Conservation (phyloP, 1,140 invertebrate species). For the Dreissena rostriformis region DNA sequence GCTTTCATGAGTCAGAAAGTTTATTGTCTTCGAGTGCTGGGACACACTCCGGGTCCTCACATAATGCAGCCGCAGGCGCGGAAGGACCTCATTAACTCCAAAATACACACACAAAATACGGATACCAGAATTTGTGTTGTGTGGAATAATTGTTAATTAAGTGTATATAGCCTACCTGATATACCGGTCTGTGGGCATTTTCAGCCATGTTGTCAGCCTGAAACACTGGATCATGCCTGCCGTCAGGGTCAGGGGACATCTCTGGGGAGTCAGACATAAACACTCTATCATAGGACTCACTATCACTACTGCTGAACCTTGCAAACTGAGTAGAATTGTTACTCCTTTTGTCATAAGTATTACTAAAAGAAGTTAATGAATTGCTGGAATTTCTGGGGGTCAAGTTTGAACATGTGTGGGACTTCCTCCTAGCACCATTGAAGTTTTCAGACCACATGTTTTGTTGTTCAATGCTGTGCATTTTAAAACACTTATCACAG, state of each 20-base stretch:
- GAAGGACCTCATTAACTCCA: no score
- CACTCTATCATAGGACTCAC: conserved; percentile 38
- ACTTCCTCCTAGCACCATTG: conserved; percentile 8
- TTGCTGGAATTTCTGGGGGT: conserved; percentile 34
- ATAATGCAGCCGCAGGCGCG: no score
- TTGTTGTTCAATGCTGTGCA: conserved; percentile 32
- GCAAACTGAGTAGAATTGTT: conserved; percentile 28
- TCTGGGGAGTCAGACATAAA: conserved; percentile 42
- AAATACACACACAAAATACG: no score
- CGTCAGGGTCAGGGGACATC: conserved; percentile 35
- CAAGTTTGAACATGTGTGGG: conserved; percentile 20
- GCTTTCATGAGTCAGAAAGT: no score
- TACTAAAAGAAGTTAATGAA: conserved; percentile 21
- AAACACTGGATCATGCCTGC: conserved; percentile 27
- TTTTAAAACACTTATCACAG: conserved; percentile 53
- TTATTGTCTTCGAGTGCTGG: no score
- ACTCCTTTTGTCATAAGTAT: conserved; percentile 35
- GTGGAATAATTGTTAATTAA: no score
- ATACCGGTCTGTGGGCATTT: no score
- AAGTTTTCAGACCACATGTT: conserved; percentile 27
- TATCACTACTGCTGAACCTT: conserved; percentile 48
- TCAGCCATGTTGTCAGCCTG: conserved; percentile 3
- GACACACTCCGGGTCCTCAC: no score
- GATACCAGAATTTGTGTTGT: no score
- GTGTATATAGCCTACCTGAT: no score